Percentiles rank a stretch among this genome's conserved stretches.
Evolutionary conservation across 2,797 vertebrate genomes (phyloP).

Genomic region (Eurystomus glaucurus): DNA sequence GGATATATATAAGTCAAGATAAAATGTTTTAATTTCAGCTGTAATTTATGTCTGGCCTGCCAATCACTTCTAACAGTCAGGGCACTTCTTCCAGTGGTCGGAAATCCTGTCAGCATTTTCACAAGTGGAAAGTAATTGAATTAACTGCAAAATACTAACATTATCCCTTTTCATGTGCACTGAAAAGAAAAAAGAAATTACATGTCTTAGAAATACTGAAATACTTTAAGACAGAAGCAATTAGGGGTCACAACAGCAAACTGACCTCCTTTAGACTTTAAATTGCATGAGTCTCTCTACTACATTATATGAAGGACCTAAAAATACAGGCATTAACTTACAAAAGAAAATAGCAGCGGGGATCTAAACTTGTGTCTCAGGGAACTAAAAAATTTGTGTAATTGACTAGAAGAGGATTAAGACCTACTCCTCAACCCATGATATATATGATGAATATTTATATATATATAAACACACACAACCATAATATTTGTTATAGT

Average conservation of each 20-base stretch:
- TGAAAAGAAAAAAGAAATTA: constrained; percentile 48
- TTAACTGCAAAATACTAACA: constrained; percentile 75
- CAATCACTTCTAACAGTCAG: constrained; percentile 51
- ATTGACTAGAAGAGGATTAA: not conserved
- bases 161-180: constrained; percentile 61
- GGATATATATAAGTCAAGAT: not conserved
- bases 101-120: constrained; percentile 75
- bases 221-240: constrained; percentile 73
- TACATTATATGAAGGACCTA: not conserved
- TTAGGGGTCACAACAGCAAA: constrained; percentile 38
- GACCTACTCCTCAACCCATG: not conserved
- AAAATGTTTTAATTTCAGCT: constrained; percentile 58
- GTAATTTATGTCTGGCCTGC: constrained; percentile 63
- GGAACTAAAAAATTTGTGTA: not conserved
- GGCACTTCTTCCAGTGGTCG: constrained; percentile 31
- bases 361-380: not conserved
- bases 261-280: not conserved
- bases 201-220: constrained; percentile 9
- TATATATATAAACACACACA: rapidly evolving
- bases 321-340: not conserved
- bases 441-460: not conserved
- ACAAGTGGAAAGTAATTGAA: constrained; percentile 76
- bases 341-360: not conserved
- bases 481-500: not conserved
- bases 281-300: not conserved